phyloP scores from a whole-genome alignment of 2,888 invertebrate genomes.

The Thecophora atra region DNA sequence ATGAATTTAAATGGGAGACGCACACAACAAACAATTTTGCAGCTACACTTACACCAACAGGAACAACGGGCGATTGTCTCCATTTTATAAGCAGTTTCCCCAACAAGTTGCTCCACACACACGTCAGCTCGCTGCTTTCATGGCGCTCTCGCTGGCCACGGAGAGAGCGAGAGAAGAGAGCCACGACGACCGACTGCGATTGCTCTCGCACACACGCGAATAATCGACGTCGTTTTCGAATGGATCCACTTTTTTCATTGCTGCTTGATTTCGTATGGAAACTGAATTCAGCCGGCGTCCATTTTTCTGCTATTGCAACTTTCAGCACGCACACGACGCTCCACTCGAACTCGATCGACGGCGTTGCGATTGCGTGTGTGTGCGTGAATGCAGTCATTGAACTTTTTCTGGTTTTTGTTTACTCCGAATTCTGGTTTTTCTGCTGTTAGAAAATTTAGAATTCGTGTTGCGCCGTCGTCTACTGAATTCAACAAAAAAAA shows the following conservation, averaged over 20 bases:
- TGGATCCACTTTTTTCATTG: background rate
- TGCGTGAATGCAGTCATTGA: conserved; percentile 25
- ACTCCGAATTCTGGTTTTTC: conserved; percentile 9
- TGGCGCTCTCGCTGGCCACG: background rate
- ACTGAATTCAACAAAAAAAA: no score
- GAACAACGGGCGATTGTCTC: no score
- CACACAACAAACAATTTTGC: no score
- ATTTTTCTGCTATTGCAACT: conserved; percentile 34
- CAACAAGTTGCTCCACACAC: conserved; percentile 12
- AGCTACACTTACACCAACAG: no score
- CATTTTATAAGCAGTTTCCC: conserved; percentile 24
- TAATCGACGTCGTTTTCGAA: background rate
- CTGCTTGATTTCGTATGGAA: background rate
- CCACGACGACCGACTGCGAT: background rate
- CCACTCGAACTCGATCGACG: conserved; percentile 1
- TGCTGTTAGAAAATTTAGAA: background rate
- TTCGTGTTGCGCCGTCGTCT: background rate
- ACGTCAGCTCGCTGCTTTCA: background rate
- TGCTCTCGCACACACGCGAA: conserved; percentile 6
- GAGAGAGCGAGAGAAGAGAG: conserved; percentile 12
- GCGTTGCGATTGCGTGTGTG: conserved; percentile 17
- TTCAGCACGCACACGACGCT: background rate
- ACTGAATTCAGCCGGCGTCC: background rate
- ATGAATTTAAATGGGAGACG: no score
- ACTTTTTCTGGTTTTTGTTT: conserved; percentile 33